A percentile compares a stretch with the other conserved stretches of the same genome.
Evolutionary conservation across 2,113 vertebrate genomes (phyloP).

Genomic region (Austrofundulus limnaeus): DNA sequence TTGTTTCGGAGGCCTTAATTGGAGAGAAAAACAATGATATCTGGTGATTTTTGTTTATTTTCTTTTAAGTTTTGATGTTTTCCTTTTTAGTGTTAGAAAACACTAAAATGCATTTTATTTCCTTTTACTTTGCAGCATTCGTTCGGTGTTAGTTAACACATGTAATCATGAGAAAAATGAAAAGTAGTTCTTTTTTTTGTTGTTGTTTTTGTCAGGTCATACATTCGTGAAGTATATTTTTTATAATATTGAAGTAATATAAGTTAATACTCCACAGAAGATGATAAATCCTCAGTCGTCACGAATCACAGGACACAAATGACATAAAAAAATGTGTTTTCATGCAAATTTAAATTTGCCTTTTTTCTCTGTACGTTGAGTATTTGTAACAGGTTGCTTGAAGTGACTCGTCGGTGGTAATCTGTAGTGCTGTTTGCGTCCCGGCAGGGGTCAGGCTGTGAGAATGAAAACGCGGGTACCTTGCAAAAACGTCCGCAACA

Average conservation of each 20-base stretch:
- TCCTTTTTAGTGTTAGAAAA: conserved; percentile 69
- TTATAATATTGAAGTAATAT: conserved; percentile 78
- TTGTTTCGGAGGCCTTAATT: conserved; percentile 75
- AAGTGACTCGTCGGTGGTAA: conserved; percentile 49
- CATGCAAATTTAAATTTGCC: conserved; percentile 78
- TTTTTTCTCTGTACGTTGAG: conserved; percentile 76
- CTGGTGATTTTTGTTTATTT: conserved; percentile 57
- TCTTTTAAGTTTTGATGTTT: conserved; percentile 53
- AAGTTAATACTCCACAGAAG: conserved; percentile 77
- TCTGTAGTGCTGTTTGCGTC: conserved; percentile 73
- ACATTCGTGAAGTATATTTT: conserved; percentile 79
- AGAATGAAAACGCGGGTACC: conserved; percentile 67
- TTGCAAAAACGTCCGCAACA: conserved; percentile 73
- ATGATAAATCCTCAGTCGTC: conserved; percentile 63
- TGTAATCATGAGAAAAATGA: conserved; percentile 59
- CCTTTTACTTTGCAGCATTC: conserved; percentile 64
- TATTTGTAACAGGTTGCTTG: conserved; percentile 68
- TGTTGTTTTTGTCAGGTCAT: conserved; percentile 69
- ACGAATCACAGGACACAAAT: conserved; percentile 60
- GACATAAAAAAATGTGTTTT: conserved; percentile 71
- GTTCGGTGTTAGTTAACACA: conserved; percentile 61
- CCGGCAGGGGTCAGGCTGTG: conserved; percentile 55
- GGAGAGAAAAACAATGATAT: conserved; percentile 48
- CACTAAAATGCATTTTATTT: conserved; percentile 67
- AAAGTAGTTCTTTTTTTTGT: conserved; percentile 56